Conservation (phyloP, 1,140 invertebrate genomes). For the Augochlora pura region DNA sequence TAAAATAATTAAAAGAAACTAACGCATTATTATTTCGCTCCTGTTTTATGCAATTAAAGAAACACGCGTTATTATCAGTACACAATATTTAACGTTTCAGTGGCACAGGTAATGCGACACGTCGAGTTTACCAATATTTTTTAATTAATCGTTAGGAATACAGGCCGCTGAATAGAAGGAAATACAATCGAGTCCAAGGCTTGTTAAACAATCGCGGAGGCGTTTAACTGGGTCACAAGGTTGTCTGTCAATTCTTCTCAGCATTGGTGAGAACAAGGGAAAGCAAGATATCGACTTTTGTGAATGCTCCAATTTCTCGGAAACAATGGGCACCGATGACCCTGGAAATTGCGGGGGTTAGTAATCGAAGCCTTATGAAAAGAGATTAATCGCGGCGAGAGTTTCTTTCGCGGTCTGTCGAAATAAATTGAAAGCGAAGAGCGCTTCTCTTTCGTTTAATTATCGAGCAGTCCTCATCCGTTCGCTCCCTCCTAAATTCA, state of each 20-base stretch:
- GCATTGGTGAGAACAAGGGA: not conserved
- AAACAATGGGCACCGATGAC: constrained; percentile 26
- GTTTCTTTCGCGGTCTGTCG: not conserved
- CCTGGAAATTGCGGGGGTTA: constrained; percentile 12
- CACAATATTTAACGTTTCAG: too few species aligned
- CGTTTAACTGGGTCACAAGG: constrained; percentile 18
- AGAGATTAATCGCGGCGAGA: constrained; percentile 5
- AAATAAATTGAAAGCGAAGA: not conserved
- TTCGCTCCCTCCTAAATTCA: not conserved
- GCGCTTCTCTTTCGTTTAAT: not conserved
- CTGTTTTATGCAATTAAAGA: too few species aligned
- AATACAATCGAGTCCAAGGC: constrained; percentile 34
- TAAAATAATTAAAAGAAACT: too few species aligned
- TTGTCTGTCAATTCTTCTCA: constrained; percentile 15
- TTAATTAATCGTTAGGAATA: not conserved
- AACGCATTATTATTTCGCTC: too few species aligned
- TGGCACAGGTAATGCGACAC: not conserved
- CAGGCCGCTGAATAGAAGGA: not conserved
- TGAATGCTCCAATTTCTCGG: constrained; percentile 20
- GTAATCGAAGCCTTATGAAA: not conserved
- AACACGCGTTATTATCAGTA: too few species aligned
- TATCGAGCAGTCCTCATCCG: not conserved
- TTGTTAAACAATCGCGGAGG: constrained; percentile 30
- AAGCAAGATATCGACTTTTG: constrained; percentile 27
- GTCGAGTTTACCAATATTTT: not conserved